Percentiles rank a stretch among this genome's conserved stretches.
phyloP scores from a whole-genome alignment of 2,888 invertebrate genomes.

The Parthenolecanium corni region DNA sequence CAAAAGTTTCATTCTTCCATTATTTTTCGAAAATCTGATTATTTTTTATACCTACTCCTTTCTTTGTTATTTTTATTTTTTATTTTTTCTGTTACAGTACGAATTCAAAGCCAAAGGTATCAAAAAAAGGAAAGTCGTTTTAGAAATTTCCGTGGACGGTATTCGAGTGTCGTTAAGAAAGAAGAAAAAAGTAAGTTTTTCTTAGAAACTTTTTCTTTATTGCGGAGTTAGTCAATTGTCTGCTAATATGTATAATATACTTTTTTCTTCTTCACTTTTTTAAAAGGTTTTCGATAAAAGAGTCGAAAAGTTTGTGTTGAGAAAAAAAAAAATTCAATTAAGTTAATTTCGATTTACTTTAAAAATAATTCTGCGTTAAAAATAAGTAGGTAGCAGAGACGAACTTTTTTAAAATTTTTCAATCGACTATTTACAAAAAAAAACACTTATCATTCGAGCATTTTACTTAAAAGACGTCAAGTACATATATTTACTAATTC shows the following conservation, averaged over 20 bases:
- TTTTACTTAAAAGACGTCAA: not conserved
- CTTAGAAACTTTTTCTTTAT: not conserved
- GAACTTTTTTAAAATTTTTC: too few species aligned
- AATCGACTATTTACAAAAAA: too few species aligned
- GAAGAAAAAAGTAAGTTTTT: conserved; percentile 48
- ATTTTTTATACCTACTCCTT: not conserved
- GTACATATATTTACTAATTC: not conserved
- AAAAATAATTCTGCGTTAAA: not conserved
- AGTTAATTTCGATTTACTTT: not conserved
- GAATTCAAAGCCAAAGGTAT: conserved; percentile 97
- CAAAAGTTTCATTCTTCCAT: too few species aligned
- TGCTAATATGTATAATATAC: too few species aligned
- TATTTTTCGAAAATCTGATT: not conserved
- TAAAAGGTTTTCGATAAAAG: too few species aligned
- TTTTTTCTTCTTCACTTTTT: too few species aligned
- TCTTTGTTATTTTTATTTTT: not conserved
- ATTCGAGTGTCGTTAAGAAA: conserved; percentile 78
- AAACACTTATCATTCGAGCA: not conserved
- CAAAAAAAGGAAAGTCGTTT: conserved; percentile 92
- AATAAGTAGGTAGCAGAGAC: not conserved
- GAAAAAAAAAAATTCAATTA: too few species aligned
- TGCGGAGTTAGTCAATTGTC: conserved; percentile 3
- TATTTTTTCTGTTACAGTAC: conserved; percentile 57
- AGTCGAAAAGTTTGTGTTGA: too few species aligned
- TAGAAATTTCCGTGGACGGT: conserved; percentile 90